Base-by-base conservation (phyloP, 2,888 invertebrate species). In the Stenotaenia linearis region DNA sequence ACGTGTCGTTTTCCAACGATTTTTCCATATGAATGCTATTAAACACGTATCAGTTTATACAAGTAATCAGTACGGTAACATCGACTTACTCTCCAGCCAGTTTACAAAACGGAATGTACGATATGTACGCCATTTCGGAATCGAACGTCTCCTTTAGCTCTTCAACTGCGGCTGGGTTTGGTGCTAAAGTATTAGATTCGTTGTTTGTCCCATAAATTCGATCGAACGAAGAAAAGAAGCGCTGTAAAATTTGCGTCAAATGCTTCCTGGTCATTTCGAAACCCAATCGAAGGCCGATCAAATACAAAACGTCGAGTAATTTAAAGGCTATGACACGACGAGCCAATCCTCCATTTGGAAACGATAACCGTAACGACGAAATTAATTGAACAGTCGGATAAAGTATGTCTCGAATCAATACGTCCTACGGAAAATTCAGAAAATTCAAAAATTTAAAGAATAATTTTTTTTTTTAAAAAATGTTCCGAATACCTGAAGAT, bases 111-210 rank as follows among this genome's bases (percentile, higher is more conserved):
- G 87, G 86, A 77, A 88, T 85, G 86, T 96, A 97, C 0, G 95
- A 90, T 79, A 91, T 90, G 84, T 95, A 91, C 0, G 97, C 97
- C 81, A 98, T 88, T 85, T 93, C 92, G 2, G 92, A 90, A 21
- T 93, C 93, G 85, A 97, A 96, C 0, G 95, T 95, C 84, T 91
- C 88, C 56, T 90, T 89, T 32, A 97, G 87, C 86, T 97, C 96
- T 83, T 93, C 92, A 7, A 28, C 0, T 7, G 40, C 45, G 9
- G 15, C 45, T 23, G 40, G 6, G 2, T 75, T 37, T 2, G 6
- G 0, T 30, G 4, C 35, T 18, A 74, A 18, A 74, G 15, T 45
- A 45, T 12, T 15, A n/a, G 18, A 15, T 45, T 45, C 45, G 7
- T 45, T 15, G 45, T 45, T 45, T 3, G 45, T 45, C 45, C 12